Base-by-base conservation (phyloP, 37 sponge, comb jelly and placozoan species). In the Lycopodina hypogea region DNA sequence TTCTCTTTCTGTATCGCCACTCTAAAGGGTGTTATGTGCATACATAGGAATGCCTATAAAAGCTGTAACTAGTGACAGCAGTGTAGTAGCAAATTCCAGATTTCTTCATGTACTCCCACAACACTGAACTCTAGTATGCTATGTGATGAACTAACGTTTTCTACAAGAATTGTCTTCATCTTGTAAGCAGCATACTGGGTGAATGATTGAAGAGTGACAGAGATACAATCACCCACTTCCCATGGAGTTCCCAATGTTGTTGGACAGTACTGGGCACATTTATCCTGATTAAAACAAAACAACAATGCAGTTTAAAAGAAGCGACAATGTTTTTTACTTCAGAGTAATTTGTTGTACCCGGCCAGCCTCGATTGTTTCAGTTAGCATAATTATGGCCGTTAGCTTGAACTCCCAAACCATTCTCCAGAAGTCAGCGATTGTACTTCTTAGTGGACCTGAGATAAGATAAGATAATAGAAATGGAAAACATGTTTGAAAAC, bases 251-350 rank as follows among this genome's bases (percentile, higher is more conserved):
- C 67, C 33, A 68, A 24, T 21, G 53, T 29, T 1, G 69, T 68
- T 2, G 96, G 96, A 90, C 90, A 95, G 68, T 95, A 95, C 50
- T 59, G 81, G 41, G 76, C 80, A 87, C 93, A 95, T 52, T 95
- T 95, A 32, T 78, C 80, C 87, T 87, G 40, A n/a, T 24, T n/a
- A 71, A 36, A 2, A 36, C 22, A 56, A 45, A 23, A 53, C 41
- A 23, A 53, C 41, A 48, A 23, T 37, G 23, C n/a, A 23, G 35
- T 39, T 40, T n/a, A n/a, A n/a, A n/a, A n/a, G n/a, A n/a, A n/a
- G n/a, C n/a, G n/a, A n/a, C n/a, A 42, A 6, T 67, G 35, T 37
- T 67, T 9, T 59, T 26, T 3, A 59, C 26, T 58, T 18, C 26
- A 58, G 4, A 4, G 23, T 19, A 26, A 58, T 3, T 58, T 58